Evolutionary conservation across 2,113 vertebrate species (phyloP).

Genomic region (Zootoca vivipara): DNA sequence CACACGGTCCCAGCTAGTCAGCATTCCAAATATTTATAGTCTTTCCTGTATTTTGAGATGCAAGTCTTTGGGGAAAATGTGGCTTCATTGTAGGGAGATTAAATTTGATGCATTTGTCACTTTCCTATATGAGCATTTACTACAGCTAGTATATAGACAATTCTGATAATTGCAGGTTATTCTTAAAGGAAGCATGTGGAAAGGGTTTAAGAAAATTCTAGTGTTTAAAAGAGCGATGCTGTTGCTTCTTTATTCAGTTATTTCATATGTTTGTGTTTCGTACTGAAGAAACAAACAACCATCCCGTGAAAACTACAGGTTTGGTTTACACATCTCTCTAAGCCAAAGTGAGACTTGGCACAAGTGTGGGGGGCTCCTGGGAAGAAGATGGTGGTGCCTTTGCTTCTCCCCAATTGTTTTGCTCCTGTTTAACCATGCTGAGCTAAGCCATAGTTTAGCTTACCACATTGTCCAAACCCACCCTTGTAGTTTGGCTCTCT

Average conservation of each 20-base stretch:
- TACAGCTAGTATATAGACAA: conserved; percentile 22
- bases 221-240: neutral
- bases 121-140: neutral
- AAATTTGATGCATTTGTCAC: neutral
- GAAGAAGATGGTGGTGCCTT: no score
- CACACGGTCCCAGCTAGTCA: no score
- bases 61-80: neutral
- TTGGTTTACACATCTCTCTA: no score
- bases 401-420: no score
- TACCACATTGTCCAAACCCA: no score
- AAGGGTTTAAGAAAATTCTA: conserved; percentile 35
- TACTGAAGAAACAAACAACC: conserved; percentile 25
- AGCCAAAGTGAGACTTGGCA: no score
- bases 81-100: neutral
- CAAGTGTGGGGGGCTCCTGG: no score
- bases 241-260: conserved; percentile 37
- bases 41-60: neutral
- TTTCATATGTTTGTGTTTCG: conserved; percentile 40
- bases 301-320: neutral
- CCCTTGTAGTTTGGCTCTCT: no score
- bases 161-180: neutral
- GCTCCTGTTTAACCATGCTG: no score
- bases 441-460: no score
- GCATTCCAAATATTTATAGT: neutral
- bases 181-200: neutral